Conservation (phyloP, 2,888 invertebrate genomes). For the Papilio gigon region DNA sequence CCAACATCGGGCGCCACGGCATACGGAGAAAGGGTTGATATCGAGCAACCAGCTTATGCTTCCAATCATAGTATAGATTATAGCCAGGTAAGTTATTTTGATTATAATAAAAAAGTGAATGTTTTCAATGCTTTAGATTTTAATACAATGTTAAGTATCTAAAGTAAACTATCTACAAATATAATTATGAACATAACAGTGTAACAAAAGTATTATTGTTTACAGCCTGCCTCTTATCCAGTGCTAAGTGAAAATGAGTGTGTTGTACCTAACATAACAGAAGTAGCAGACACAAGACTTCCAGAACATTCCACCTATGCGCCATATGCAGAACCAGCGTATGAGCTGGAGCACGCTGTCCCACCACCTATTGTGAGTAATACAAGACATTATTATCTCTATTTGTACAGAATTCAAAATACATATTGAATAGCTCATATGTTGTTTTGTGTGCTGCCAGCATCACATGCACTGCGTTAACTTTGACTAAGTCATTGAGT, state of each 20-base stretch:
- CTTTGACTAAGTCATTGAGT: no score
- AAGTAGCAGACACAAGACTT: conserved; percentile 59
- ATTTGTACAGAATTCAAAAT: no score
- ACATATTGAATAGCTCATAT: no score
- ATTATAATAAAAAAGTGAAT: not conserved
- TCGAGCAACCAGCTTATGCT: conserved; percentile 60
- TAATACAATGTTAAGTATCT: not conserved
- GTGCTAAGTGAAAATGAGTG: conserved; percentile 63
- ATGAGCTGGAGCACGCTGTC: conserved; percentile 64
- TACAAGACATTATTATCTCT: no score
- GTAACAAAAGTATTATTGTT: conserved; percentile 18
- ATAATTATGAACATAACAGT: conserved; percentile 15
- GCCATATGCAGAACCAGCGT: conserved; percentile 62
- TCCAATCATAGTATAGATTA: conserved; percentile 61
- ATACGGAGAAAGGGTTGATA: conserved; percentile 57
- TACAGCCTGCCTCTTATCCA: conserved; percentile 59
- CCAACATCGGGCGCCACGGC: conserved; percentile 59
- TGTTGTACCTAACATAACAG: conserved; percentile 75
- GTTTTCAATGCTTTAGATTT: not conserved
- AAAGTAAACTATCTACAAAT: not conserved
- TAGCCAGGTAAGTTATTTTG: conserved; percentile 56
- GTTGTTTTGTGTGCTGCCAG: no score
- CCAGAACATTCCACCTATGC: conserved; percentile 62
- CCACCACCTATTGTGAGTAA: conserved; percentile 73
- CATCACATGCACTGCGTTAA: no score